Conservation (phyloP, 2,888 invertebrate genomes). For the Caenorhabditis japonica region DNA sequence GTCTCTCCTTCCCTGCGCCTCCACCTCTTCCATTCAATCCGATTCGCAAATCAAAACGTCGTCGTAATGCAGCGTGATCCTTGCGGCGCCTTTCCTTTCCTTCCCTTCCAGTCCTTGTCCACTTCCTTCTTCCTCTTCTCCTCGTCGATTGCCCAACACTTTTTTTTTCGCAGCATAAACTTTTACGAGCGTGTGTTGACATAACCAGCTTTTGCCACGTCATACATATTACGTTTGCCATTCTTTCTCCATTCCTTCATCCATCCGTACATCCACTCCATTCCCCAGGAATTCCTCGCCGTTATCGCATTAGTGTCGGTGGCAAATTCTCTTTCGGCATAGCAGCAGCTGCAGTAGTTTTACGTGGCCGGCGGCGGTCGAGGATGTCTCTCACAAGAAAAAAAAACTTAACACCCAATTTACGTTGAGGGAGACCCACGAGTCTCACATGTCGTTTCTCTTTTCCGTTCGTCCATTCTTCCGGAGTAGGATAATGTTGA, state of each 20-base stretch:
- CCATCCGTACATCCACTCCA: conserved; percentile 6
- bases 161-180: conserved; percentile 26
- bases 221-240: conserved; percentile 15
- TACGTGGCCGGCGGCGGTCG: no score
- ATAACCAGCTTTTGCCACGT: conserved; percentile 47
- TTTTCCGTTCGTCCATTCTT: no score
- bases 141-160: no score
- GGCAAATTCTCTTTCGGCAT: no score
- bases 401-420: no score
- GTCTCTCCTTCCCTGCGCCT: conserved; percentile 1
- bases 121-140: conserved; percentile 16
- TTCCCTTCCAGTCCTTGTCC: background rate
- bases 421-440: no score
- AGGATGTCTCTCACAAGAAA: no score
- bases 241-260: conserved; percentile 2
- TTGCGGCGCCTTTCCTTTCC: conserved; percentile 1
- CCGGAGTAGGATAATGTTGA: no score
- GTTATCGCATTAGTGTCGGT: conserved; percentile 47
- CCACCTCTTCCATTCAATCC: conserved; percentile 10
- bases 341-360: no score
- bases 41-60: background rate
- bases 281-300: conserved; percentile 26
- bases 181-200: conserved; percentile 33
- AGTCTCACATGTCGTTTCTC: no score
- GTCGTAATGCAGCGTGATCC: conserved; percentile 4